phyloP scores from a whole-genome alignment of 2,113 vertebrate genomes.

The Helogale parvula region DNA sequence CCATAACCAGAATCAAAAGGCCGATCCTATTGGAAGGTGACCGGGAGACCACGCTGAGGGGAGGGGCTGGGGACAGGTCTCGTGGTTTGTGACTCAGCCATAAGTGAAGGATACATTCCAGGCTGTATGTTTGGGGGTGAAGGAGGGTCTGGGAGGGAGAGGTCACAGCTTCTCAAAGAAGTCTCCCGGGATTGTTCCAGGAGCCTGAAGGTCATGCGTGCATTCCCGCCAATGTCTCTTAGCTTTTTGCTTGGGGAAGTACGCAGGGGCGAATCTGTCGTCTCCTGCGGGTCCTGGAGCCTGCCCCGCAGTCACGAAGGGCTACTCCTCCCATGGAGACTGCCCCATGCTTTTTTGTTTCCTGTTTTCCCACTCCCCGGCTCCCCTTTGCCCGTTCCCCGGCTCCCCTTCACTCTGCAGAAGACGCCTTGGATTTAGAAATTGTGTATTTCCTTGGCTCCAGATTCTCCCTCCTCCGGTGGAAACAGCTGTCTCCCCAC shows the following conservation, averaged over 20 bases:
- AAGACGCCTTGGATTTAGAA: not conserved
- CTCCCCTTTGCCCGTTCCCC: rapidly evolving
- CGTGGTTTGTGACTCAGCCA: not conserved
- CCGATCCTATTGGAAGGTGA: not conserved
- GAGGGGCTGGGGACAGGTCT: not conserved
- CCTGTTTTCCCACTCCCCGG: rapidly evolving
- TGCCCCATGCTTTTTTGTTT: too few species aligned
- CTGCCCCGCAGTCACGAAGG: rapidly evolving
- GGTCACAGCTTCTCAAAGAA: not conserved
- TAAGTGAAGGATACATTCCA: rapidly evolving
- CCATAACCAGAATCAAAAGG: not conserved
- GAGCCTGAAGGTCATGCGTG: not conserved
- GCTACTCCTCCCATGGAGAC: not conserved
- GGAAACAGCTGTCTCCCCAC: not conserved
- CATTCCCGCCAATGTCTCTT: not conserved
- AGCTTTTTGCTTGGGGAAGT: not conserved
- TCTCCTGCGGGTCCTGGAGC: not conserved
- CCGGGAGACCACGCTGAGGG: rapidly evolving
- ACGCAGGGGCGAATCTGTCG: not conserved
- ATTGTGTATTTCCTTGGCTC: not conserved
- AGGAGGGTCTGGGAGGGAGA: not conserved
- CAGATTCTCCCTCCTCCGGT: not conserved
- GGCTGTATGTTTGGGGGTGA: not conserved
- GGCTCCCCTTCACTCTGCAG: rapidly evolving
- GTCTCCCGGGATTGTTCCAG: rapidly evolving